Evolutionary conservation across 2,888 invertebrate genomes (phyloP), one percentile per base, ranked within the genome.

Genomic region (Trimorus sp.): DNA sequence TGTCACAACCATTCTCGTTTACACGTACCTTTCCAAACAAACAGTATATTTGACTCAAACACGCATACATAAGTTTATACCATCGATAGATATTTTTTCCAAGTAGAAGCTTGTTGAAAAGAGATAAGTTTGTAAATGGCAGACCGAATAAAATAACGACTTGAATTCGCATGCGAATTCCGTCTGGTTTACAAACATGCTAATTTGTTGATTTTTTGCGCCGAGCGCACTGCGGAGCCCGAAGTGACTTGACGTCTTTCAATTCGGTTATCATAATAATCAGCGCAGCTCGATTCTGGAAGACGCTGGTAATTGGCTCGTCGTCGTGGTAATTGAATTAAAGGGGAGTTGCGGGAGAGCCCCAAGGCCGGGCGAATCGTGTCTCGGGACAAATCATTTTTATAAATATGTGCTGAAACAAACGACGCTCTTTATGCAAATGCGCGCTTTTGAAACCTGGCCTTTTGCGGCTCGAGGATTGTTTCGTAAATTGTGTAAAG

Each of bases 261-360:
- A 58, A 59, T 62, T 62, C 40, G 60, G 62, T 71, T 62, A 73
- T 56, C 73, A 63, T 63, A 56, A 73, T 62, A 60, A 63, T 63
- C 63, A 73, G 62, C 63, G 26, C 56, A 56, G 16, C n/a, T 59
- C 56, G 54, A 63, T 38, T 45, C 38, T 49, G 36, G 38, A 56
- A 56, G 73, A 58, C 26, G 58, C 11, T 60, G 56, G 71, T 79
- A 79, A 79, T 79, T 79, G 73, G 79, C 79, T 68, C 15, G 49
- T 68, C 60, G 53, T 49, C 68, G 54, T 62, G 42, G 68, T 68
- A 62, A 79, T 60, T 73, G 68, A 79, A 73, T 71, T 79, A 68
- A 73, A 79, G 37, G 15, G 71, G n/a, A 70, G 66, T 63, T 48
- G 58, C 58, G 48, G 15, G 14, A 14, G 38, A 48, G 53, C 69